Evolutionary conservation across 1,140 invertebrate species (phyloP).

Genomic region (Aphis craccivora): DNA sequence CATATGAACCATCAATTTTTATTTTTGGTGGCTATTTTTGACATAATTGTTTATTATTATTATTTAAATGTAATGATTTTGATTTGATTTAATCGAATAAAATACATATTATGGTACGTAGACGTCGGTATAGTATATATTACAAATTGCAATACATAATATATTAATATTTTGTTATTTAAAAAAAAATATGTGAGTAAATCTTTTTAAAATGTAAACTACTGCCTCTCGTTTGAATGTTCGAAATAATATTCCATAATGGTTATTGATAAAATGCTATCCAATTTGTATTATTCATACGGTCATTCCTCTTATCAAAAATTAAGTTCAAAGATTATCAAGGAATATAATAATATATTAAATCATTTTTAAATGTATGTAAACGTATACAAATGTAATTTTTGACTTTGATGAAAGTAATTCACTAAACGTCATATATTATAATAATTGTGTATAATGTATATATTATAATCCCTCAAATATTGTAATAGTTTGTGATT

Average conservation of each 20-base stretch:
- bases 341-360: not conserved
- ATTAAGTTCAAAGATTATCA: slow-evolving; percentile 9
- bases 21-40: not conserved
- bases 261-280: not conserved
- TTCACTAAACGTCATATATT: not conserved
- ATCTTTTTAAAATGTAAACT: not conserved
- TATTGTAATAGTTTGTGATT: not conserved
- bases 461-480: not conserved
- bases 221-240: not conserved
- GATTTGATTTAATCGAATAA: not conserved
- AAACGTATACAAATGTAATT: not conserved
- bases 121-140: too few relatives aligned
- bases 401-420: not conserved
- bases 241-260: not conserved
- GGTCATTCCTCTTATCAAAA: not conserved
- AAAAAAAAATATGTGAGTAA: not conserved
- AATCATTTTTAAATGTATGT: not conserved
- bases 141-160: too few relatives aligned
- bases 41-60: not conserved
- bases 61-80: not conserved
- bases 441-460: not conserved
- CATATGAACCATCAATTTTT: not conserved
- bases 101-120: not conserved
- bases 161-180: not conserved
- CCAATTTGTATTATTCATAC: not conserved